phyloP scores from a whole-genome alignment of 2,797 vertebrate species.

The Poeciliopsis presidionis region DNA sequence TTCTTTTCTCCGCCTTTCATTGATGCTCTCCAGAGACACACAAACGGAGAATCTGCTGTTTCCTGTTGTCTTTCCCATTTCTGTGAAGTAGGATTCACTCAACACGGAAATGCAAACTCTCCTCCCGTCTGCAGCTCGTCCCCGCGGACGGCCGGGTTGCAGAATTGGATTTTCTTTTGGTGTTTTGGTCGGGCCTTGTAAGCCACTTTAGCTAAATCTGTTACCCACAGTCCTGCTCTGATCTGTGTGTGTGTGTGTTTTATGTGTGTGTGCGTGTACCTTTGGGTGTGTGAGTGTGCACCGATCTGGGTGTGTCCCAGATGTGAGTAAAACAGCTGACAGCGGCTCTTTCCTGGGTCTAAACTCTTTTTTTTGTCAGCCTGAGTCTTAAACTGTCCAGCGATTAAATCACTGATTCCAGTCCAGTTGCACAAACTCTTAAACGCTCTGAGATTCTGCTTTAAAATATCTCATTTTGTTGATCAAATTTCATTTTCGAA shows the following conservation, averaged over 20 bases:
- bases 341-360: conserved; percentile 62
- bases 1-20: conserved; percentile 47
- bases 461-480: neutral
- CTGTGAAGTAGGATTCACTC: conserved; percentile 62
- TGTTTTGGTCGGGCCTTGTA: conserved; percentile 69
- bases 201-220: conserved; percentile 81
- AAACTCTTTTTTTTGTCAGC: conserved; percentile 54
- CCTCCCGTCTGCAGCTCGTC: conserved; percentile 19
- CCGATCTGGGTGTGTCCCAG: conserved; percentile 40
- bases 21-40: conserved; percentile 58
- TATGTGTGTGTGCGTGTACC: conserved; percentile 23
- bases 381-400: conserved; percentile 51
- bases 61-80: conserved; percentile 53
- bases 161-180: conserved; percentile 77
- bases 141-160: conserved; percentile 52
- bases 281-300: conserved; percentile 18
- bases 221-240: conserved; percentile 70
- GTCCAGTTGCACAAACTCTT: conserved; percentile 31
- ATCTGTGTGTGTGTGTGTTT: conserved; percentile 40
- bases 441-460: neutral
- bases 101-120: conserved; percentile 67
- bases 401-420: conserved; percentile 50
- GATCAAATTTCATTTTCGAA: neutral
- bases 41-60: conserved; percentile 45
- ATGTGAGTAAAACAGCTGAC: conserved; percentile 65